Conservation (phyloP, 1,140 invertebrate genomes). For the Portunus trituberculatus region DNA sequence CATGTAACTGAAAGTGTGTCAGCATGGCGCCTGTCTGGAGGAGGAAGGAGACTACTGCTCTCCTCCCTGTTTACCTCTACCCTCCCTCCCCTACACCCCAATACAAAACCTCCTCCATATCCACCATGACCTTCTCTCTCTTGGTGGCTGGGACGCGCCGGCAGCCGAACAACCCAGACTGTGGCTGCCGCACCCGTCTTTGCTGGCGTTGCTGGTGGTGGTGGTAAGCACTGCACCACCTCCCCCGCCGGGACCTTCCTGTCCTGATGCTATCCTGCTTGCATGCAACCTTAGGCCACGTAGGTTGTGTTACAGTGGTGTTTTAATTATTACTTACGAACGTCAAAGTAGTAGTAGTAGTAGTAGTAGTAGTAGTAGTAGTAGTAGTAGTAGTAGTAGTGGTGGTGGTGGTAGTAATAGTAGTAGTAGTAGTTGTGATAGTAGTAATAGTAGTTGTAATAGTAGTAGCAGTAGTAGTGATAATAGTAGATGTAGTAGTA, state of each 20-base stretch:
- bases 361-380: neutral
- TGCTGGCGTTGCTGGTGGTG: neutral
- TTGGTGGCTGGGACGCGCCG: neutral
- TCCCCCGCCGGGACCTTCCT: neutral
- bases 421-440: conserved; percentile 9
- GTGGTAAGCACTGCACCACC: neutral
- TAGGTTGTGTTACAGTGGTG: too few relatives aligned
- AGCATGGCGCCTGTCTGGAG: neutral
- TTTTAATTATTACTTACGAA: too few relatives aligned
- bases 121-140: neutral
- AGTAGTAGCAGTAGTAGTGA: neutral
- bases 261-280: neutral
- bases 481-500: neutral
- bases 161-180: neutral
- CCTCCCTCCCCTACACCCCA: too few relatives aligned
- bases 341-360: too few relatives aligned
- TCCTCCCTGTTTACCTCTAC: too few relatives aligned
- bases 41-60: neutral
- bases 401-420: conserved; percentile 9
- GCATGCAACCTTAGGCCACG: neutral
- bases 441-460: neutral
- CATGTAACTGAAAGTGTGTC: neutral
- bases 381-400: neutral
- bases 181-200: neutral
- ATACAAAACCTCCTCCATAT: too few relatives aligned